Conservation (phyloP, 2,888 invertebrate genomes). For the Psococerastis gibbosa region DNA sequence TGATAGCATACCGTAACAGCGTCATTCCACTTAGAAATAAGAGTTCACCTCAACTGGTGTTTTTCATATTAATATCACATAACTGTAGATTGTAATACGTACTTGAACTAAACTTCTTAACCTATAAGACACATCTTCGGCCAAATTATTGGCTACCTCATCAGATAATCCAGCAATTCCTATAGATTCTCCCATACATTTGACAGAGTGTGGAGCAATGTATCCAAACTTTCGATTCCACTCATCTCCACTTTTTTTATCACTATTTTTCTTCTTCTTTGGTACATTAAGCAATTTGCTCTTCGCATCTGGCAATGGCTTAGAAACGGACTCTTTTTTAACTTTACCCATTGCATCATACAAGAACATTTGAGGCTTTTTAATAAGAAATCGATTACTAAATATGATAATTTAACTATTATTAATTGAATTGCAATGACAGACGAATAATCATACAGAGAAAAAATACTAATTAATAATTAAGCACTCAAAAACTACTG, state of each 20-base stretch:
- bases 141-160: not conserved
- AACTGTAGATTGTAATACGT: not conserved
- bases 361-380: not conserved
- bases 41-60: too few relatives aligned
- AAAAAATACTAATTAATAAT: too few relatives aligned
- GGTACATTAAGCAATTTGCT: not conserved
- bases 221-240: not conserved
- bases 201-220: not conserved
- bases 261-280: not conserved
- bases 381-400: too few relatives aligned
- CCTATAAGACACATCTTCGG: conserved; percentile 1
- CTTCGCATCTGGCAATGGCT: not conserved
- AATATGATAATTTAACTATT: too few relatives aligned
- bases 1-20: too few relatives aligned
- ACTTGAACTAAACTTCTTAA: not conserved
- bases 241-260: not conserved
- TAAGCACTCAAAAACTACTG: too few relatives aligned
- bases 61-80: too few relatives aligned
- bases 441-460: too few relatives aligned
- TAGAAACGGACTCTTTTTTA: not conserved
- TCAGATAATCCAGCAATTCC: not conserved
- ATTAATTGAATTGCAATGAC: too few relatives aligned
- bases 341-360: not conserved
- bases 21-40: too few relatives aligned
- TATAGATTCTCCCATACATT: not conserved